A percentile compares a stretch with the other conserved stretches of the same genome.
phyloP scores from a whole-genome alignment of 1,140 invertebrate species.

The Lethocerus indicus region DNA sequence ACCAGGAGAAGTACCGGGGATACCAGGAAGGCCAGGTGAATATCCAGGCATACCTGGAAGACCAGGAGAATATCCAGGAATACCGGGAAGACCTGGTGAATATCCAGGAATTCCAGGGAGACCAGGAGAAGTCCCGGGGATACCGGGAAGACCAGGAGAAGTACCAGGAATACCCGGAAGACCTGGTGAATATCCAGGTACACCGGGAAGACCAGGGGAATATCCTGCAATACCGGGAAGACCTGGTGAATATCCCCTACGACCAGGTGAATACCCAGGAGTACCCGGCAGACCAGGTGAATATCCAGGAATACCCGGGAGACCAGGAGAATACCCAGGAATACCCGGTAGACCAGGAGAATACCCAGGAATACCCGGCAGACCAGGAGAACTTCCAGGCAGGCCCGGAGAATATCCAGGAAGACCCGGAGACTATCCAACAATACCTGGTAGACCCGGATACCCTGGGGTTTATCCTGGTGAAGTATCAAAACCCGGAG shows the following conservation, averaged over 20 bases:
- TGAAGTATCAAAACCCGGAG: slow-evolving; percentile 4
- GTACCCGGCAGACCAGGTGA: slow-evolving; percentile 12
- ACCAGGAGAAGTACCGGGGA: slow-evolving; percentile 5
- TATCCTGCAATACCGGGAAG: slow-evolving; percentile 9
- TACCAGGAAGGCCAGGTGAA: background rate
- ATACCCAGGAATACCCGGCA: slow-evolving; percentile 5
- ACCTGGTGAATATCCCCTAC: slow-evolving; percentile 13
- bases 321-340: slow-evolving; percentile 11
- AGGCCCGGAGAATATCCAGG: slow-evolving; percentile 13
- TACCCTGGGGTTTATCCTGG: slow-evolving; percentile 8
- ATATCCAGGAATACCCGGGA: slow-evolving; percentile 7
- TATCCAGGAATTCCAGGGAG: slow-evolving; percentile 14
- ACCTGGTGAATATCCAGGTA: slow-evolving; percentile 7
- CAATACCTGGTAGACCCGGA: slow-evolving; percentile 9
- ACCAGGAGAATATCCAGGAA: slow-evolving; percentile 14
- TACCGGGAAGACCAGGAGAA: slow-evolving; percentile 11
- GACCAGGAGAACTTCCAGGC: slow-evolving; percentile 10
- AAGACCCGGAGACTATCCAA: slow-evolving; percentile 5
- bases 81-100: slow-evolving; percentile 9
- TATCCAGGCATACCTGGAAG: slow-evolving; percentile 8
- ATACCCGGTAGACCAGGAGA: slow-evolving; percentile 10
- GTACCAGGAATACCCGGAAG: slow-evolving; percentile 1
- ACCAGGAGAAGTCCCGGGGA: slow-evolving; percentile 10
- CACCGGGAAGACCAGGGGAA: background rate
- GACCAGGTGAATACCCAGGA: slow-evolving; percentile 12